phyloP scores from a whole-genome alignment of 1,140 invertebrate genomes.

The Belonocnema kinseyi region DNA sequence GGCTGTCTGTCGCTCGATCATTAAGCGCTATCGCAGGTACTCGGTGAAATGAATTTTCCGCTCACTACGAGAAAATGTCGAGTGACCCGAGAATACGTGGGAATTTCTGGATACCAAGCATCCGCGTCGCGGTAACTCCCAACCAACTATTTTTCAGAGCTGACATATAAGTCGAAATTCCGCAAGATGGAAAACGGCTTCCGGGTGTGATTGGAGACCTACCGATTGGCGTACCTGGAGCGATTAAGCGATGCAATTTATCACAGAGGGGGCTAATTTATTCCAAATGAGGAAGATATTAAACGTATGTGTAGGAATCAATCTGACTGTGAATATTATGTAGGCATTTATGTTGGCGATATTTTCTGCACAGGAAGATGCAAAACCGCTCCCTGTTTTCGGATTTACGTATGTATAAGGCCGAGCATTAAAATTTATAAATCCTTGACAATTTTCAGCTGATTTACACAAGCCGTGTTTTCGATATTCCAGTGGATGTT shows the following conservation, averaged over 20 bases:
- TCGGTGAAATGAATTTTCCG: conserved; percentile 47
- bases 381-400: neutral
- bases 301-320: conserved; percentile 1
- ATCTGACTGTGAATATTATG: neutral
- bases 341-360: neutral
- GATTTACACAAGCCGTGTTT: conserved; percentile 9
- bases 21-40: conserved; percentile 37
- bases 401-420: no score
- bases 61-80: conserved; percentile 46
- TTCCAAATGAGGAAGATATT: conserved; percentile 17
- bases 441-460: conserved; percentile 26
- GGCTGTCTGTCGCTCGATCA: conserved; percentile 46
- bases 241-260: conserved; percentile 17
- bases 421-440: neutral
- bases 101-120: conserved; percentile 44
- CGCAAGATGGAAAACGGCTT: conserved; percentile 8
- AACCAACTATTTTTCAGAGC: conserved; percentile 38
- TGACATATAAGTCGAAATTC: conserved; percentile 18
- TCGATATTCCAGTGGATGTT: conserved; percentile 17
- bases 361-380: neutral
- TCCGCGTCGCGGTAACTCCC: conserved; percentile 19
- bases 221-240: conserved; percentile 15
- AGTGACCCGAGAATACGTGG: conserved; percentile 44
- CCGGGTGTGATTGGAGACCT: conserved; percentile 10
- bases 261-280: conserved; percentile 4